Evolutionary conservation across 2,113 vertebrate genomes (phyloP), one percentile per base, ranked within the genome.

Genomic region (Pao palembangensis): DNA sequence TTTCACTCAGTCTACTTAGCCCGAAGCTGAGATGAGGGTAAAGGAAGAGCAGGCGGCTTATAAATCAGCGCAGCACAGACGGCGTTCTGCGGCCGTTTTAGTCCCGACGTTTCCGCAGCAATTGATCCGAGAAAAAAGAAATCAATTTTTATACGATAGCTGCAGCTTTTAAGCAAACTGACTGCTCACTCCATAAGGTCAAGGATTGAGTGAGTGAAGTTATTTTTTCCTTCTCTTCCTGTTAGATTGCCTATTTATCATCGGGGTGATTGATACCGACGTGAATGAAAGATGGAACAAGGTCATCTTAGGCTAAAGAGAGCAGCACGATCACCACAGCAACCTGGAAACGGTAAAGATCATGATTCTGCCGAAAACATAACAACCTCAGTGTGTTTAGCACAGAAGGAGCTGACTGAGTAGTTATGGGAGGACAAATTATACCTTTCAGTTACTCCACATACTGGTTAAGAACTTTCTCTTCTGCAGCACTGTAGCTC

Each of bases 161-260:
- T 18, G 65, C 62, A 31, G 75, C 82, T 86, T 87, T 86, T 85
- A 87, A 76, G 71, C 80, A 85, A 87, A 85, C 79, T 6, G 65
- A 81, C 68, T 80, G 71, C 64, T 47, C 14, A 64, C 67, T 73
- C 71, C 34, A 19, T 82, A 72, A 82, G 85, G 85, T 87, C 87
- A 88, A 87, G 82, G 80, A 82, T 83, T 86, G 87, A 87, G 78
- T 71, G 81, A 80, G 80, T 58, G 71, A 76, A 80, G 82, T 76
- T 75, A 73, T 85, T 83, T 84, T 75, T 38, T 12, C 34, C 71
- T 75, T 56, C 67, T 64, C 38, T 69, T 76, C 74, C 80, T 81
- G 68, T 75, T 67, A 79, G 73, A 86, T 88, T 86, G 85, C 83
- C 85, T 80, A 82, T 85, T 78, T 80, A 68, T 87, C 83, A 83